Evolutionary conservation across 2,113 vertebrate species (phyloP), one percentile per base, ranked within the genome.

Genomic region (Ptilorrhoa leucosticta): DNA sequence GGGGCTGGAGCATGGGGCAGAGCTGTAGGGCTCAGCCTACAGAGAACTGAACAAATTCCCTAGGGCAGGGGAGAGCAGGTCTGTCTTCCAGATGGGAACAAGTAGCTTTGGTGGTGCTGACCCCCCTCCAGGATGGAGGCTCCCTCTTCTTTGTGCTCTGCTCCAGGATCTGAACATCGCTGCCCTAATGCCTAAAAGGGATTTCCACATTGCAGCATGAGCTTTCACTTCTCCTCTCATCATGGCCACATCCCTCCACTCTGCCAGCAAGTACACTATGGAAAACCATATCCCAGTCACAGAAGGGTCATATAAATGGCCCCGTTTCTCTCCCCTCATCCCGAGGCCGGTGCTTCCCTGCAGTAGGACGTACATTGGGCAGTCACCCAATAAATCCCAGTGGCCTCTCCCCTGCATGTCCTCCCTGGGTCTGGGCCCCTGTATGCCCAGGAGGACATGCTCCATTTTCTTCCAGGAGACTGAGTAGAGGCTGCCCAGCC

Each of bases 271-370:
- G 21, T 14, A 45, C 2, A 31, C 20, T 23, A 11, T 27, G 9
- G 6, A 2, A 48, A 5, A 31, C 45, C 8, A 31, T 15, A 37
- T n/a, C 27, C 15, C 28, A 64, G 6, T 21, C 13, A 12, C 44
- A 3, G 0, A 56, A 80, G 10, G 5, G 4, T 45, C 11, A 37
- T 20, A 11, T 21, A 51, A 76, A 79, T 17, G 7, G 11, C 4
- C 6, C 8, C 0, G 2, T n/a, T 44, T 7, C 60, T 73, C 6
- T 61, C 8, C 10, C 22, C n/a, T 48, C 0, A 0, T 47, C 31
- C 24, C 6, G 19, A 58, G 10, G 3, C 15, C 4, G 1, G 5
- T 51, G 31, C 12, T 85, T 31, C 15, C 21, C 27, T 69, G n/a
- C 3, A 31, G 26, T 16, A 42, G 42, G 21, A 45, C 16, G 20